phyloP scores from a whole-genome alignment of 2,113 vertebrate species.

The Hiodon alosoides region DNA sequence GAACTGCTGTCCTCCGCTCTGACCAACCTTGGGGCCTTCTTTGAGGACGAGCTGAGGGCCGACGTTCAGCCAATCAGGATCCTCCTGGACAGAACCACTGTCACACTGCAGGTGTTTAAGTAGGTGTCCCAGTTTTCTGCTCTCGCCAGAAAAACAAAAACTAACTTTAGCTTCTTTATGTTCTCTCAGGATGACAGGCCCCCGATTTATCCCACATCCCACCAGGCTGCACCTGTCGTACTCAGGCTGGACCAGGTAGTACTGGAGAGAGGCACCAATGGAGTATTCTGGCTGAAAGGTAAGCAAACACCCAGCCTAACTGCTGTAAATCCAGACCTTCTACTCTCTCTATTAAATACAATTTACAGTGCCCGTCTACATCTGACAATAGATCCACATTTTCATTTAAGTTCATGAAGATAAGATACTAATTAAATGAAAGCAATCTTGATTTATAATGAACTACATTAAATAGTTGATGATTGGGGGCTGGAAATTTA shows the following conservation, averaged over 20 bases:
- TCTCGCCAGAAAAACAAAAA: neutral
- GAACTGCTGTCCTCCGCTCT: constrained; percentile 78
- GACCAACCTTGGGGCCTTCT: constrained; percentile 78
- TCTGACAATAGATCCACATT: no score
- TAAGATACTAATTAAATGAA: no score
- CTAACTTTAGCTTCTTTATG: neutral
- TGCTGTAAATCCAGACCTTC: no score
- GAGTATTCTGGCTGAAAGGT: constrained; percentile 79
- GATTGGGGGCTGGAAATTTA: no score
- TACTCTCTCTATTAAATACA: neutral
- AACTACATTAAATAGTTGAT: no score
- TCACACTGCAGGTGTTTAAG: constrained; percentile 67
- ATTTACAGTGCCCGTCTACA: neutral
- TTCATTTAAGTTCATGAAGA: no score
- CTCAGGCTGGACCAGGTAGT: constrained; percentile 73
- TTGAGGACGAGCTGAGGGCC: constrained; percentile 83
- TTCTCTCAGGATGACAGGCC: constrained; percentile 80
- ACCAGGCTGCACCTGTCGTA: constrained; percentile 75
- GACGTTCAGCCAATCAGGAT: constrained; percentile 83
- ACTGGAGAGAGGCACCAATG: constrained; percentile 76
- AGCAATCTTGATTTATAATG: no score
- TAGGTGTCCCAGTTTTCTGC: neutral
- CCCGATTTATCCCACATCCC: constrained; percentile 80
- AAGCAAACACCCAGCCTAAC: constrained; percentile 20
- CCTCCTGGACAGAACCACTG: constrained; percentile 67